Conservation (phyloP, 2,113 vertebrate species). For the Mixornis gularis region DNA sequence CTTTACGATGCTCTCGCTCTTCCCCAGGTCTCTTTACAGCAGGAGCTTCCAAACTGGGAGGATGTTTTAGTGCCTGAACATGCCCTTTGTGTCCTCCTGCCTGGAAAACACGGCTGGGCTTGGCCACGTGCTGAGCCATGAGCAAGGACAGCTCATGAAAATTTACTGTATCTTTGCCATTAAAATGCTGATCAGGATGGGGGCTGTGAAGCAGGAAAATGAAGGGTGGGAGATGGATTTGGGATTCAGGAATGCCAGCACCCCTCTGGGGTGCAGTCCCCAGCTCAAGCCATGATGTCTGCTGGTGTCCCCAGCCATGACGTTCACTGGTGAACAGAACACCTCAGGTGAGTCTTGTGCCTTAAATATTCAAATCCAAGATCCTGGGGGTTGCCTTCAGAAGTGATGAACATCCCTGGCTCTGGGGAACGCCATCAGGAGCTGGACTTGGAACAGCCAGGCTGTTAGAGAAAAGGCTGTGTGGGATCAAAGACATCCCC, state of each 20-base stretch:
- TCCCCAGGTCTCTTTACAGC: background rate
- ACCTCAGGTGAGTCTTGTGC: rapidly evolving
- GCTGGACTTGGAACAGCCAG: background rate
- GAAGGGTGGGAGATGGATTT: background rate
- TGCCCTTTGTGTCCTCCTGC: background rate
- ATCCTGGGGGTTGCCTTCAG: background rate
- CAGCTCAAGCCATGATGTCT: rapidly evolving
- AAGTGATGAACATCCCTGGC: background rate
- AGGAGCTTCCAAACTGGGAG: background rate
- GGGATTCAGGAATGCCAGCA: background rate
- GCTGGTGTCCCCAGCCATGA: rapidly evolving
- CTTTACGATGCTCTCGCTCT: rapidly evolving
- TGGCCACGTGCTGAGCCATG: background rate
- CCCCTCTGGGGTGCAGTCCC: rapidly evolving
- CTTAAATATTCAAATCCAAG: background rate
- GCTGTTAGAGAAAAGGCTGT: background rate
- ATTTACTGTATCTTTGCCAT: background rate
- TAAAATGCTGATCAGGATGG: background rate
- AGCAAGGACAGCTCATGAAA: background rate
- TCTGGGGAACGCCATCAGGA: background rate
- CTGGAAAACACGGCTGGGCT: rapidly evolving
- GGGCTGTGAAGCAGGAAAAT: background rate
- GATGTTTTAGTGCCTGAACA: background rate
- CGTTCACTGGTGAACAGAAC: background rate
- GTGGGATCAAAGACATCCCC: background rate